A percentile compares a stretch with the other conserved stretches of the same genome.
Evolutionary conservation across 1,140 invertebrate genomes (phyloP).

Genomic region (Gryllus bimaculatus): DNA sequence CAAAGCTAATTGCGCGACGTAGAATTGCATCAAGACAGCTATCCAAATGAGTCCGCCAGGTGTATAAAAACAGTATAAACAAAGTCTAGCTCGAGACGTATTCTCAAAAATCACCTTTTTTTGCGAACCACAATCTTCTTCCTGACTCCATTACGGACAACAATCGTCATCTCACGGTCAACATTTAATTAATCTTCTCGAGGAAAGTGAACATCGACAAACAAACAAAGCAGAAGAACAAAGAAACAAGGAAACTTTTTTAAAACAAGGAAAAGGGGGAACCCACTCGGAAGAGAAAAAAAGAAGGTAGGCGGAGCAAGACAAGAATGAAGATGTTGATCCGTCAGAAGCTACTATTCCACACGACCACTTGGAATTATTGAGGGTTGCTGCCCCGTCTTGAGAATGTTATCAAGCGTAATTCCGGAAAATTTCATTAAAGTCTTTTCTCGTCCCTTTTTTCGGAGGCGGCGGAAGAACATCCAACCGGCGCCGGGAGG

Average conservation of each 20-base stretch:
- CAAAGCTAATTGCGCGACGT: too few species aligned
- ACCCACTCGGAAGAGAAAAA: not conserved
- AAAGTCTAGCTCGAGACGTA: not conserved
- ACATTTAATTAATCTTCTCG: not conserved
- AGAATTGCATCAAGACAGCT: too few species aligned
- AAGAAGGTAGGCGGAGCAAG: not conserved
- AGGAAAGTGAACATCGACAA: slow-evolving; percentile 4
- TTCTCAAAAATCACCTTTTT: not conserved
- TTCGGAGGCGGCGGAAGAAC: not conserved
- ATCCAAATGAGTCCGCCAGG: too few species aligned
- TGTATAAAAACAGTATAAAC: not conserved
- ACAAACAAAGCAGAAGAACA: not conserved
- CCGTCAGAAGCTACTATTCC: not conserved
- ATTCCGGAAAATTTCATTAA: slow-evolving; percentile 5
- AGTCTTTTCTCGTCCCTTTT: not conserved
- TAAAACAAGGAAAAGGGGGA: not conserved
- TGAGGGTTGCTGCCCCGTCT: not conserved
- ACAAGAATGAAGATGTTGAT: not conserved
- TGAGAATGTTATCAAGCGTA: not conserved
- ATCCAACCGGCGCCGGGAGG: not conserved
- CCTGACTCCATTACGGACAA: not conserved
- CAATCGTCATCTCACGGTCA: not conserved
- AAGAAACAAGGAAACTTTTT: not conserved
- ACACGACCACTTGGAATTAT: not conserved
- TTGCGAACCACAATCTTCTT: not conserved